Base-by-base conservation (phyloP, 2,888 invertebrate species). In the Trissonchulus sp. region DNA sequence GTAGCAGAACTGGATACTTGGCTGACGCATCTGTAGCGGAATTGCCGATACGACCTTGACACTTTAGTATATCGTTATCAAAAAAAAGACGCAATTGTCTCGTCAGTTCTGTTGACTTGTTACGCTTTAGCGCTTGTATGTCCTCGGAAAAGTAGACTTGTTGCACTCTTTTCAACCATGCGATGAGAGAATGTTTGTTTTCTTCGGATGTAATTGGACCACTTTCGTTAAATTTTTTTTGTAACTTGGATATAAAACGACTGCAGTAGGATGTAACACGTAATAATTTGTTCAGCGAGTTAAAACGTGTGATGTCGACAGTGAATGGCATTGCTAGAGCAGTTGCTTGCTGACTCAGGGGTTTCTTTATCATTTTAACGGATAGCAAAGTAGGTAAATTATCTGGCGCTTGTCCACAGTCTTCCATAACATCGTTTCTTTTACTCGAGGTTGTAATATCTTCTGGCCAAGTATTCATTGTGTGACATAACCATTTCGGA, bases 401-500 rank as follows among this genome's bases (percentile, higher is more conserved):
- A 65, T 65, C 65, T 65, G 65, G 65, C 31, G 65, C 65, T 34
- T 65, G 65, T 31, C 34, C 65, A 65, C 34, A 34, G 65, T 65
- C 34, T 31, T 31, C 31, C 15, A 65, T 30, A 65, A 65, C 65
- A 34, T 65, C 65, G 34, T 65, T 34, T n/a, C n/a, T n/a, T n/a
- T n/a, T n/a, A n/a, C n/a, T n/a, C n/a, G n/a, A n/a, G n/a, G n/a
- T n/a, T n/a, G n/a, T n/a, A n/a, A 65, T 34, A 34, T 65, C n/a
- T 65, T 65, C 65, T 65, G 65, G 65, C 65, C 65, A 65, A 65
- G 34, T 31, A 65, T 65, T 34, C 34, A 31, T 34, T 65, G 65
- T 30, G 65, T 15, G 65, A 18, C 31, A 31, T 65, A 65, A 65
- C 65, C 65, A 65, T 34, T 15, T 31, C 28, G 65, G 65, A 30